Evolutionary conservation across 2,888 invertebrate species (phyloP).

Genomic region (Drosophila anomalata): DNA sequence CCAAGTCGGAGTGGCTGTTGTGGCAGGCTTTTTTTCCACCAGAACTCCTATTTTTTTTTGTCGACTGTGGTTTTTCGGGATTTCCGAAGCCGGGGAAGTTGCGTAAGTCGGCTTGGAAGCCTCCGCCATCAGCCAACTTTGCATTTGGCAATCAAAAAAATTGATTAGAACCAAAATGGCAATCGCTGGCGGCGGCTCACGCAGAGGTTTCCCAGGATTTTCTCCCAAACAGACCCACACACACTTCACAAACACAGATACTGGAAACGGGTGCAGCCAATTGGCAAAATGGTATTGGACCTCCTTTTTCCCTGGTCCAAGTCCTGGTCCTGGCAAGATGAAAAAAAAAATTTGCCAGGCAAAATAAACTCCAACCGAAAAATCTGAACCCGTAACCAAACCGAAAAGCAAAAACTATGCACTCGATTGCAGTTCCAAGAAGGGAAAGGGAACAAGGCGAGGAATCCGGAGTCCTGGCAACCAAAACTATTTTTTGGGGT

Average conservation of each 20-base stretch:
- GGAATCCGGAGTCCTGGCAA: slow-evolving; percentile 13
- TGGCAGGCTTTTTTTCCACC: slow-evolving; percentile 34
- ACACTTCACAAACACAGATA: slow-evolving; percentile 12
- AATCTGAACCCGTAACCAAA: slow-evolving; percentile 40
- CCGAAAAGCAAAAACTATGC: slow-evolving; percentile 62
- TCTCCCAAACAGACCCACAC: slow-evolving; percentile 12
- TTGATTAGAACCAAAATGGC: slow-evolving; percentile 66
- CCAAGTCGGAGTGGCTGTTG: slow-evolving; percentile 39
- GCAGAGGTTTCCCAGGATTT: slow-evolving; percentile 43
- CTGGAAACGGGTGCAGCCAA: slow-evolving; percentile 63
- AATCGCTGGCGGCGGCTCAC: slow-evolving; percentile 48
- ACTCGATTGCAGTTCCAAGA: slow-evolving; percentile 41
- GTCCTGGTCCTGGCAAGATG: slow-evolving; percentile 7
- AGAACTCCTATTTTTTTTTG: slow-evolving; percentile 1
- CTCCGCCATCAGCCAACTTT: slow-evolving; percentile 36
- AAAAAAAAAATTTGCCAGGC: slow-evolving; percentile 27
- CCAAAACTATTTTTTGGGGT: slow-evolving; percentile 59
- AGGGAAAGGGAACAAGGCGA: not conserved
- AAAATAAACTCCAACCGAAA: slow-evolving; percentile 51
- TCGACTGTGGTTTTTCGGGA: not conserved
- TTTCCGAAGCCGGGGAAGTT: slow-evolving; percentile 13
- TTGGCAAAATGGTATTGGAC: slow-evolving; percentile 60
- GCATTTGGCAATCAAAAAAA: slow-evolving; percentile 71
- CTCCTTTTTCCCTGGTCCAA: slow-evolving; percentile 1
- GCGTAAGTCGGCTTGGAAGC: slow-evolving; percentile 25